These are phyloP conservation scores for Holotrichia oblita DNA, from an alignment of 1,140 invertebrate species.

Conservation along the genomic window DNA sequence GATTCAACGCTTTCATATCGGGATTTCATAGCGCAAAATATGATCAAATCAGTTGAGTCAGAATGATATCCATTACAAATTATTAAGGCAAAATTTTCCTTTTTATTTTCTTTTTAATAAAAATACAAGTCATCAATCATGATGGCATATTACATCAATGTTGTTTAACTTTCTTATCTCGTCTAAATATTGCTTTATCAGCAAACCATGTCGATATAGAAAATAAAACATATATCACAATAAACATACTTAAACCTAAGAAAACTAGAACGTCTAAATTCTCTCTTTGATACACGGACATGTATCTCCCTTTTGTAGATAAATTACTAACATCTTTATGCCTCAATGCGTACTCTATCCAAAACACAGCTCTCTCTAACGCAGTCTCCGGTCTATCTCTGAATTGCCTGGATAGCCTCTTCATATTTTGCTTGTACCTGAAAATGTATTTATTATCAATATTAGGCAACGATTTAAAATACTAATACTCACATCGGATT, in stretches of 20 bases:
- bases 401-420: neutral
- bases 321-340: neutral
- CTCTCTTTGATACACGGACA: neutral
- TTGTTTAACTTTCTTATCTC: neutral
- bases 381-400: conserved; percentile 12
- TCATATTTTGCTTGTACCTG: neutral
- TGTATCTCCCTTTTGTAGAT: neutral
- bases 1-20: too few relatives aligned
- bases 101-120: neutral
- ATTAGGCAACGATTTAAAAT: neutral
- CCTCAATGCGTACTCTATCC: conserved; percentile 39
- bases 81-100: too few relatives aligned
- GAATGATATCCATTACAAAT: too few relatives aligned
- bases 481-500: conserved; percentile 38
- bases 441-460: neutral
- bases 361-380: conserved; percentile 34
- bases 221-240: neutral
- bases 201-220: neutral
- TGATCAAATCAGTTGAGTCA: too few relatives aligned
- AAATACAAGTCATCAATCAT: neutral
- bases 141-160: neutral
- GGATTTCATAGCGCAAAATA: too few relatives aligned
- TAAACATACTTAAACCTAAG: neutral
- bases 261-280: neutral
- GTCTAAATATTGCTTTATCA: neutral